These are phyloP conservation scores for Caenorhabditis sp. DNA, from an alignment of 2,888 invertebrate genomes.

Conservation along the genomic window DNA sequence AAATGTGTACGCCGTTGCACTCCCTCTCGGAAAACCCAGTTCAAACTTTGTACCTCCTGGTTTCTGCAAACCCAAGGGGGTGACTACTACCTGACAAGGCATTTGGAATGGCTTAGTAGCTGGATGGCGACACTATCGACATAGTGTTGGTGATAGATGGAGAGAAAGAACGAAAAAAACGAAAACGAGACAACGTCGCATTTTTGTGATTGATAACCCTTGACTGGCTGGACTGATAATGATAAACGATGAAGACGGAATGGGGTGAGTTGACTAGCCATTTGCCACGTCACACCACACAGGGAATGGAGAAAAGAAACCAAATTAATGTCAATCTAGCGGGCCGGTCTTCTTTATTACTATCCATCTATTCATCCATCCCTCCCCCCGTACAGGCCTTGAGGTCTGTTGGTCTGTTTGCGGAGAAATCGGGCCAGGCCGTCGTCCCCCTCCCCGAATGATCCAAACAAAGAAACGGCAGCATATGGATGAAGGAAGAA, in stretches of 20 bases:
- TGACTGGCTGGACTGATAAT: conserved; percentile 30
- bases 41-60: conserved; percentile 47
- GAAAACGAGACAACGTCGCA: no score
- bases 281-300: conserved; percentile 1
- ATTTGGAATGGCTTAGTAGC: conserved; percentile 6
- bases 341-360: background rate
- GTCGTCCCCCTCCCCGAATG: conserved; percentile 31
- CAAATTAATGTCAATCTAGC: no score
- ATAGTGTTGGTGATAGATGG: no score
- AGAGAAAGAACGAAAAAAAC: no score
- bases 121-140: no score
- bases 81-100: no score
- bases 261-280: conserved; percentile 40
- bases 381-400: no score
- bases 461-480: conserved; percentile 16
- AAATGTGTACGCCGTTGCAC: background rate
- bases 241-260: conserved; percentile 13
- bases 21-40: conserved; percentile 14
- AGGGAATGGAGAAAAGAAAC: no score
- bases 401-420: conserved; percentile 28
- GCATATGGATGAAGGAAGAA: no score
- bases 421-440: conserved; percentile 36
- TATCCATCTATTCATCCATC: no score
- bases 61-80: background rate
- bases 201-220: conserved; percentile 40